Base-by-base conservation (phyloP, 2,888 invertebrate species). In the Andrena fulva region DNA sequence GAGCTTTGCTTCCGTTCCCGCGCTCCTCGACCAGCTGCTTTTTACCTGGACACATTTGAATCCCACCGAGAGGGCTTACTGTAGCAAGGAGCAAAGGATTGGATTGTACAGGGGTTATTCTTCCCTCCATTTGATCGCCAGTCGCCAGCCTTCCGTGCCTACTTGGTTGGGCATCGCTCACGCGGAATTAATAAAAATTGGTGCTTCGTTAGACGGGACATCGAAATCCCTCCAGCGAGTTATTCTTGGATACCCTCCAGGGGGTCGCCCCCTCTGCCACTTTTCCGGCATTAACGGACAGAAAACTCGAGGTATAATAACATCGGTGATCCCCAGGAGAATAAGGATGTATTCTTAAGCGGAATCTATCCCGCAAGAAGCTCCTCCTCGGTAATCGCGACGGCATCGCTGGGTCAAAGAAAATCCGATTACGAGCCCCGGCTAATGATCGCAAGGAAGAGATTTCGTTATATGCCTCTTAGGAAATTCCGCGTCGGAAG, bases 391-490 rank as follows among this genome's bases (percentile, higher is more conserved):
- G 85, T 87, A 87, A 87, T 87, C 87, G 85, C 76, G 67, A 29
- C 82, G 80, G 78, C 56, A 68, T 50, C 72, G 54, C 54, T 10
- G 54, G 80, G 80, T 80, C 78, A 77, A 68, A 66, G 80, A 59
- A 79, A 85, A 87, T 87, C 87, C 88, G 87, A 85, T 87, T 87
- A 85, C 59, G 66, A 60, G 63, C 70, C 73, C 63, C 52, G 78
- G 72, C 87, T 87, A 87, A 87, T 87, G 88, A 87, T 85, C 85
- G 42, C 74, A 82, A 50, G 59, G 76, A 70, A 68, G 72, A 84
- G 75, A 79, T 84, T 83, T 79, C 79, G 79, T 75, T 82, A 48
- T 42, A 27, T 8, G 67, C 2, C 33, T n/a, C 63, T 59, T 48
- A n/a, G 33, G 29, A 52, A 72, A 79, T 82, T 68, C 60, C 69